Evolutionary conservation across 2,888 invertebrate genomes (phyloP), one percentile per base, ranked within the genome.

Genomic region (Homarus gammarus): DNA sequence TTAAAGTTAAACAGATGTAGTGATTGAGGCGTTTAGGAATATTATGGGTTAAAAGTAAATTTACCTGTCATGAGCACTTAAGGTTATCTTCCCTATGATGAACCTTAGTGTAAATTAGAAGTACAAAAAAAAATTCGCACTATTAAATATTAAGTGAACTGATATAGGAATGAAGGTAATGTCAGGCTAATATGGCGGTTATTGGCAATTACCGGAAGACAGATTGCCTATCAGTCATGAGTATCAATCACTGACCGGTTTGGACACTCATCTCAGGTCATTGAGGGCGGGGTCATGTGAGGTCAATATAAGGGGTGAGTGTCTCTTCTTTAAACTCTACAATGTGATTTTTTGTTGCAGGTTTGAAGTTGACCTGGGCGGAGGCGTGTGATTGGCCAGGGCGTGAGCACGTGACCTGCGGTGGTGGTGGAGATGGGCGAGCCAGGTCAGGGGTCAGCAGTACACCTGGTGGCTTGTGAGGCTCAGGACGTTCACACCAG

Each of bases 391-490:
- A 75, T 75, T 75, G 75, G 75, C 44, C n/a, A 27, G 40, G 38
- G 15, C 15, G 44, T 27, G 75, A 44, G n/a, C 75, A 82, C 79
- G 77, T 78, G 78, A 86, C 68, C 49, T 40, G 79, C 38, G 81
- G 64, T 49, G 8, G 79, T 38, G 56, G 79, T 51, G 72, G 77
- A 82, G 81, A 87, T 87, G 87, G 87, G 81, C 27, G 87, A 87
- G 64, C 77, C 77, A 27, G 81, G 73, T 10, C 81, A 82, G 15
- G 72, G 87, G 81, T 82, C 87, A 87, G n/a, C n/a, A n/a, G 87
- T 87, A 22, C 87, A 87, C 87, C 87, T 87, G 87, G 87, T 75
- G 87, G 36, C 61, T 33, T 87, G 87, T 75, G 87, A 87, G n/a
- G 64, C 61, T 51, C 81, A 87, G 72, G 87, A 87, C 87, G 68